Base-by-base conservation (phyloP, 1,140 invertebrate species). In the Campoletis sonorensis region DNA sequence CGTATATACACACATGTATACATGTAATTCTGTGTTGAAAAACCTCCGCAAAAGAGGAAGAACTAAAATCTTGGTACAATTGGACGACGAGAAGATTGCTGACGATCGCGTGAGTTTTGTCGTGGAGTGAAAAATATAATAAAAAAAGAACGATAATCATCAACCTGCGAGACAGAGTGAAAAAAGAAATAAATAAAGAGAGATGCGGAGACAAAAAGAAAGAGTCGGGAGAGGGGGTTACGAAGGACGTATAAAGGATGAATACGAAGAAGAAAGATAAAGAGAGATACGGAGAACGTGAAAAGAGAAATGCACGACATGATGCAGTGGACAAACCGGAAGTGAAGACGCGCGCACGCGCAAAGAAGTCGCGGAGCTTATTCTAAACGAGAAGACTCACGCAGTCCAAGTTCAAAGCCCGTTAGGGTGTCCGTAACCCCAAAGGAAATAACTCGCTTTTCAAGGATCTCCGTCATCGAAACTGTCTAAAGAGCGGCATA, bases 361-460 rank as follows among this genome's bases (percentile, higher is more conserved):
- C 68, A 27, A n/a, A 70, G 72, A 75, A 45, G 58, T 23, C 83
- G 86, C 84, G 81, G 84, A 84, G 81, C 82, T 87, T 85, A 45
- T 84, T 83, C 78, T 80, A 21, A 30, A 16, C 67, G 67, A 33
- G 13, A 5, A 70, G 8, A 2, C 8, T 33, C 61, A 4, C 13
- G 61, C 21, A 79, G 82, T 80, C 75, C 80, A 89, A 86, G 87
- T 89, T 89, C 87, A 88, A 89, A 89, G 86, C 84, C 86, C 85
- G 72, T 67, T 26, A 27, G 10, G 85, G 72, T 67, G 58, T 81
- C 61, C 54, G 23, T 77, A 58, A 51, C 81, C 45, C 78, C 85
- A 81, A 83, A 81, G 64, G 82, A 72, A 81, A 64, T 16, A 26
- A 64, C 61, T 27, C 82, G 67, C 51, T 82, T 88, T 87, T 87